These are phyloP conservation scores for Drosophila lowei DNA, from an alignment of 1,140 invertebrate species.

Conservation along the genomic window DNA sequence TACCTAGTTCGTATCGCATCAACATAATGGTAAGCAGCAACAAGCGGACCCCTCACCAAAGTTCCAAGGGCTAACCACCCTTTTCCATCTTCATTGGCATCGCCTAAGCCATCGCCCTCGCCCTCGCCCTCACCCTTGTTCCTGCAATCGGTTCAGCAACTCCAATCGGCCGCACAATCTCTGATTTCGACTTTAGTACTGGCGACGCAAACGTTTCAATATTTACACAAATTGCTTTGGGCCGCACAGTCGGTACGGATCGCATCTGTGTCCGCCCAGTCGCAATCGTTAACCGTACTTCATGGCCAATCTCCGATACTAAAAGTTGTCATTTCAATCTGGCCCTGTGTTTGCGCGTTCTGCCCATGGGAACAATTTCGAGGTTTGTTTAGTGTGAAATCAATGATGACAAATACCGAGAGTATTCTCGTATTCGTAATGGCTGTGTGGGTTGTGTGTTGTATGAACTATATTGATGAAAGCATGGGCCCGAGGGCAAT, in stretches of 20 bases:
- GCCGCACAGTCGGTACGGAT: conserved; percentile 35
- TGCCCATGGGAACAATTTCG: conserved; percentile 57
- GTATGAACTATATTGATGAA: too few relatives aligned
- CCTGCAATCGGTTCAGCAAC: conserved; percentile 29
- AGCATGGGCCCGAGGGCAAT: too few relatives aligned
- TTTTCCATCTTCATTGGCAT: too few relatives aligned
- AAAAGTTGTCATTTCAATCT: conserved; percentile 62
- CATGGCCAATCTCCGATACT: conserved; percentile 55
- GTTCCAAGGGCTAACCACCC: conserved; percentile 1
- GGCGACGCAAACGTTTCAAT: conserved; percentile 66
- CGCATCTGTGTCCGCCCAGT: conserved; percentile 55
- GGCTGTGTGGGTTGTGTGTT: too few relatives aligned
- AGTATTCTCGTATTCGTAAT: too few relatives aligned
- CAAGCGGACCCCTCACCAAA: conserved; percentile 27
- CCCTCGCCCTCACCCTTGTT: conserved; percentile 27
- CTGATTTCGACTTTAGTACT: conserved; percentile 51
- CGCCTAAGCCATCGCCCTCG: neutral
- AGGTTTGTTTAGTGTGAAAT: conserved; percentile 51
- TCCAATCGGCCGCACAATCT: conserved; percentile 77
- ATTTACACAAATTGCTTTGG: conserved; percentile 75
- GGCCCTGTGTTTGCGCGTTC: conserved; percentile 43
- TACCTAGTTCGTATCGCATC: conserved; percentile 41
- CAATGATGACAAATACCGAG: conserved; percentile 11
- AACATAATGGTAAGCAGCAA: neutral
- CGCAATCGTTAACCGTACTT: conserved; percentile 63